Evolutionary conservation across 2,113 vertebrate genomes (phyloP).

Genomic region (Carassius auratus): DNA sequence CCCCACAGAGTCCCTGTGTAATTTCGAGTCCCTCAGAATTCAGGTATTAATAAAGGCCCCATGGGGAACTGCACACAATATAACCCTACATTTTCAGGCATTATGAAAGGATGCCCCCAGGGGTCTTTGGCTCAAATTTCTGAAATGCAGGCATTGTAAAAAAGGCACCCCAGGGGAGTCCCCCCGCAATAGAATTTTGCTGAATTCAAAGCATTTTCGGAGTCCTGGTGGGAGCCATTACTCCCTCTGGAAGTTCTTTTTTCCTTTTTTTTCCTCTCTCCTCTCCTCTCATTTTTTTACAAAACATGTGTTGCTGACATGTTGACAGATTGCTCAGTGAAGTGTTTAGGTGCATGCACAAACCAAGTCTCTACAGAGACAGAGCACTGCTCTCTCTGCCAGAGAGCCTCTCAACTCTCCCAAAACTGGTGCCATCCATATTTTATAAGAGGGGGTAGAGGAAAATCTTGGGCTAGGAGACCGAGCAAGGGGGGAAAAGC

Average conservation of each 20-base stretch:
- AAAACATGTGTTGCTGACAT: slow-evolving; percentile 99
- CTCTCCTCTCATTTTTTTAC: slow-evolving; percentile 63
- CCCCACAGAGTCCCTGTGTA: slow-evolving; percentile 99
- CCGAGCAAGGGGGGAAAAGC: slow-evolving; percentile 31
- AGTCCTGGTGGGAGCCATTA: slow-evolving; percentile 99
- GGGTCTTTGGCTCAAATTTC: slow-evolving; percentile 99
- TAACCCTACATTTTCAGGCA: slow-evolving; percentile 99
- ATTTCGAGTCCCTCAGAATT: slow-evolving; percentile 99
- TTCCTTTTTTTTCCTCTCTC: slow-evolving; percentile 63
- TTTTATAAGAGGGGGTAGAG: slow-evolving; percentile 82
- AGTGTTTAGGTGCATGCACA: slow-evolving; percentile 97
- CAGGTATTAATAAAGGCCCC: slow-evolving; percentile 99
- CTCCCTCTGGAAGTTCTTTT: slow-evolving; percentile 83
- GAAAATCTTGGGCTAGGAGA: slow-evolving; percentile 61
- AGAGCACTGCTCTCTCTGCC: slow-evolving; percentile 80
- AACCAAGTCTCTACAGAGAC: slow-evolving; percentile 87
- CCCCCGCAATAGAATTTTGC: slow-evolving; percentile 99
- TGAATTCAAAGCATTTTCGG: slow-evolving; percentile 99
- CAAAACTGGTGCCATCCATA: slow-evolving; percentile 99
- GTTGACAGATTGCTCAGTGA: slow-evolving; percentile 99
- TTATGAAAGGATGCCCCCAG: slow-evolving; percentile 99
- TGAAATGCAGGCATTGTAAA: slow-evolving; percentile 99
- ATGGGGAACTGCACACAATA: slow-evolving; percentile 99
- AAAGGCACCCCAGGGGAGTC: slow-evolving; percentile 95
- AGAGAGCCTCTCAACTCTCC: slow-evolving; percentile 91